Evolutionary conservation across 1,140 invertebrate species (phyloP).

Genomic region (Bicyclus anynana): DNA sequence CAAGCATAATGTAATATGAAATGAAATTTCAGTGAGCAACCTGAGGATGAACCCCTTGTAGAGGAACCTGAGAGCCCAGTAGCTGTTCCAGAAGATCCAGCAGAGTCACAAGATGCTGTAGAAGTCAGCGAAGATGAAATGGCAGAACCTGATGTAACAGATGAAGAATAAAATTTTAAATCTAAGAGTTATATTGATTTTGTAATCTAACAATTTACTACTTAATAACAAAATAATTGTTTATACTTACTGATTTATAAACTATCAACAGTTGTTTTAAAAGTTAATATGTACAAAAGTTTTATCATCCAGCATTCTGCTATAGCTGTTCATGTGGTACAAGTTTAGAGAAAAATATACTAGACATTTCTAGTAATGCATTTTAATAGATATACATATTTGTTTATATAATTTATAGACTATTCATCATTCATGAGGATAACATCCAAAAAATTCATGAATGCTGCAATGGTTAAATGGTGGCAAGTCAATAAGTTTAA

Average conservation of each 20-base stretch:
- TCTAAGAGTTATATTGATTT: not conserved
- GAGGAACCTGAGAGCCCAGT: conserved; percentile 66
- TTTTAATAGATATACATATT: conserved; percentile 12
- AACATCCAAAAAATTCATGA: conserved; percentile 34
- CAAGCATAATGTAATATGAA: not conserved
- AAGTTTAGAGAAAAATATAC: conserved; percentile 8
- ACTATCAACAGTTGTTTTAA: not conserved
- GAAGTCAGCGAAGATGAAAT: conserved; percentile 69
- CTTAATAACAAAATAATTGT: not conserved
- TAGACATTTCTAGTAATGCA: conserved; percentile 31
- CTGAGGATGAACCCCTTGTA: conserved; percentile 58
- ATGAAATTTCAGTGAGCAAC: conserved; percentile 48
- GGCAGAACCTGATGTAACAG: conserved; percentile 72
- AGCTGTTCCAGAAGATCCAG: conserved; percentile 34
- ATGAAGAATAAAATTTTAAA: conserved; percentile 64
- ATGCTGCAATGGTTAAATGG: conserved; percentile 44
- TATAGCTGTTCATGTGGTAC: not conserved
- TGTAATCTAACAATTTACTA: conserved; percentile 2
- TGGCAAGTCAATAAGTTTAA: conserved; percentile 11
- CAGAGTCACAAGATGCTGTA: conserved; percentile 41
- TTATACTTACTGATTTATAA: not conserved
- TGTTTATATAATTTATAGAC: conserved; percentile 9
- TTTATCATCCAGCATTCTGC: not conserved
- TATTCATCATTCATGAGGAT: conserved; percentile 44
- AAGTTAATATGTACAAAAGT: not conserved